These are phyloP conservation scores for Furcula furcula DNA, from an alignment of 2,888 invertebrate genomes.

Conservation along the genomic window DNA sequence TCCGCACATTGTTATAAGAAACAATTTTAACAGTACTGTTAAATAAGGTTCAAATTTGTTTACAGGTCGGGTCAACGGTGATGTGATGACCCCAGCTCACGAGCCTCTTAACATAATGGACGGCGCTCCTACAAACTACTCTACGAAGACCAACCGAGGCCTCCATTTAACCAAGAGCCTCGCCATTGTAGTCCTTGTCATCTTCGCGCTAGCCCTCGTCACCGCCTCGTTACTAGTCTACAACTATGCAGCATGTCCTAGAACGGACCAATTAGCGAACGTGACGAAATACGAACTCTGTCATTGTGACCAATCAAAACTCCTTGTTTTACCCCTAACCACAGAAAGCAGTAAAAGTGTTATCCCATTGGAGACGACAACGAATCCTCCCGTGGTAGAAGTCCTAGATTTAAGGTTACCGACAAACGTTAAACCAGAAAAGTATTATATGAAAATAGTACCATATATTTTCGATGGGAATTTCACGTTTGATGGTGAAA, in stretches of 20 bases:
- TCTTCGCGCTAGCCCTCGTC: conserved; percentile 84
- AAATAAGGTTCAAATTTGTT: conserved; percentile 24
- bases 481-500: conserved; percentile 89
- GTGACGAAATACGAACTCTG: conserved; percentile 70
- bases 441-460: conserved; percentile 86
- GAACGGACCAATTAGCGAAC: conserved; percentile 67
- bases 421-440: conserved; percentile 84
- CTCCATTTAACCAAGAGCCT: conserved; percentile 85
- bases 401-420: conserved; percentile 85
- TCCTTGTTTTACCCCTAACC: conserved; percentile 62
- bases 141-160: conserved; percentile 82
- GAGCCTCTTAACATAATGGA: conserved; percentile 83
- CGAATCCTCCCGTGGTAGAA: conserved; percentile 22
- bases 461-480: conserved; percentile 89
- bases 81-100: conserved; percentile 73
- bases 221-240: conserved; percentile 89
- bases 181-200: conserved; percentile 81
- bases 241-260: conserved; percentile 86
- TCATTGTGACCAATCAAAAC: conserved; percentile 67
- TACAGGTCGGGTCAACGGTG: conserved; percentile 70
- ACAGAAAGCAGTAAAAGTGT: conserved; percentile 64
- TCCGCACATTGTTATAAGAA: too few relatives aligned
- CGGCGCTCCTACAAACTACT: conserved; percentile 83
- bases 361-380: conserved; percentile 55
- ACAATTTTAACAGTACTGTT: too few relatives aligned